Percentiles rank a stretch among this genome's conserved stretches.
Conservation (phyloP, 2,797 vertebrate genomes). For the Anomalospiza imberbis region DNA sequence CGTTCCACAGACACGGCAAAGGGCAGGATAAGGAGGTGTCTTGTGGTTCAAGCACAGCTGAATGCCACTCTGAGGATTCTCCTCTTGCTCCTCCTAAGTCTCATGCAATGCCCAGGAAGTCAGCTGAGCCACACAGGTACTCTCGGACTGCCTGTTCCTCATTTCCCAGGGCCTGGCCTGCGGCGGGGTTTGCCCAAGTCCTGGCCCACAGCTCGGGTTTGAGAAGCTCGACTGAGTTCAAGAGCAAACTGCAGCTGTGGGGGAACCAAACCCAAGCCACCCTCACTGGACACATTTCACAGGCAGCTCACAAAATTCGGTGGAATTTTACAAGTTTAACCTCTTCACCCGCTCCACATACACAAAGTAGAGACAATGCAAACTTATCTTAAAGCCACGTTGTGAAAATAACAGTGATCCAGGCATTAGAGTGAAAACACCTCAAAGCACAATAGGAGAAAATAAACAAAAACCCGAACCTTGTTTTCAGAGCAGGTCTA, state of each 20-base stretch:
- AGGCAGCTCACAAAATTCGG: not conserved
- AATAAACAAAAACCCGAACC: not conserved
- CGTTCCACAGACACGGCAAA: not conserved
- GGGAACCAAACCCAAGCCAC: not conserved
- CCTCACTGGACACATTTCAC: not conserved
- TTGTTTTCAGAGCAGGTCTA: not conserved
- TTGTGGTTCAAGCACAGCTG: not conserved
- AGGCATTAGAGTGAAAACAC: not conserved
- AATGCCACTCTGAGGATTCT: not conserved
- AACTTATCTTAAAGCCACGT: not conserved
- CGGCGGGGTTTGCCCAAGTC: not conserved
- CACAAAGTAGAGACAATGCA: not conserved
- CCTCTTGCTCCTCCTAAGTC: not conserved
- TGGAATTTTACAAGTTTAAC: not conserved
- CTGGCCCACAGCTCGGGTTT: not conserved
- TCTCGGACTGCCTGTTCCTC: not conserved
- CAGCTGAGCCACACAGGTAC: not conserved
- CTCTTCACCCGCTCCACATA: not conserved
- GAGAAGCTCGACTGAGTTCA: not conserved
- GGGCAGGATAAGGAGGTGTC: not conserved
- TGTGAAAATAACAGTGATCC: not conserved
- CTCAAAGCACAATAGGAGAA: not conserved
- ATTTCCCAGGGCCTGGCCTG: not conserved
- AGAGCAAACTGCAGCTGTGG: not conserved
- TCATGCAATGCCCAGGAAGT: not conserved